Percentiles rank a stretch among this genome's conserved stretches.
These are phyloP conservation scores for Caenorhabditis auriculariae DNA, from an alignment of 2,888 invertebrate genomes.

Conservation along the genomic window DNA sequence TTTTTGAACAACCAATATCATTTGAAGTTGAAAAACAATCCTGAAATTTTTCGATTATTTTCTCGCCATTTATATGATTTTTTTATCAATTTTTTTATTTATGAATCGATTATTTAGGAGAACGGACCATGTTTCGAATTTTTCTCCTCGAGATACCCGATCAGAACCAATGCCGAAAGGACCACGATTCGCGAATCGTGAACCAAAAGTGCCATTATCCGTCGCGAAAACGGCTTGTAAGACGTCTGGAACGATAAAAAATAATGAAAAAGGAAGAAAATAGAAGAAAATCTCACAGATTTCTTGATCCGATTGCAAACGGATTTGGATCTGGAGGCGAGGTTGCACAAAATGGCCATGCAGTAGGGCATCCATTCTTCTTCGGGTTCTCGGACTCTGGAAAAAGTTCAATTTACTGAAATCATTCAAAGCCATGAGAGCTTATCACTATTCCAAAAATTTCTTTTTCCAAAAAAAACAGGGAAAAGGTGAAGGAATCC, in stretches of 20 bases:
- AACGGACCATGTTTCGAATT: too few relatives aligned
- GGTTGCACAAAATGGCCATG: constrained; percentile 57
- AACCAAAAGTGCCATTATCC: constrained; percentile 44
- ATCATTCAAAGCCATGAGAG: background rate
- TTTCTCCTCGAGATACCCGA: constrained; percentile 55
- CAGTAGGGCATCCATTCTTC: constrained; percentile 57
- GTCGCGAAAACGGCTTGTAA: constrained; percentile 40
- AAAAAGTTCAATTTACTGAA: background rate
- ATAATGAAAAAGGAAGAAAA: constrained; percentile 1
- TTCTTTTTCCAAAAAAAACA: too few relatives aligned
- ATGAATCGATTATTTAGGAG: too few relatives aligned
- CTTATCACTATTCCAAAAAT: background rate
- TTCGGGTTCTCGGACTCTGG: constrained; percentile 32
- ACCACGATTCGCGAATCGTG: constrained; percentile 54
- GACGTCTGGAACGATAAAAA: too few relatives aligned
- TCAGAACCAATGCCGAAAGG: constrained; percentile 50
- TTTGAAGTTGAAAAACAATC: too few relatives aligned
- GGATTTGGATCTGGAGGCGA: constrained; percentile 50
- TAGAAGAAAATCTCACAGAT: constrained; percentile 24
- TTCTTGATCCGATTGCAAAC: constrained; percentile 44
- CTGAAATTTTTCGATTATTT: too few relatives aligned
- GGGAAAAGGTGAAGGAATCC: too few relatives aligned
- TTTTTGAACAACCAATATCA: too few relatives aligned
- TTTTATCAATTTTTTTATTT: background rate
- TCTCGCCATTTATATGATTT: too few relatives aligned